Evolutionary conservation across 2,797 vertebrate genomes (phyloP), one percentile per base, ranked within the genome.

Genomic region (Pampus argenteus): DNA sequence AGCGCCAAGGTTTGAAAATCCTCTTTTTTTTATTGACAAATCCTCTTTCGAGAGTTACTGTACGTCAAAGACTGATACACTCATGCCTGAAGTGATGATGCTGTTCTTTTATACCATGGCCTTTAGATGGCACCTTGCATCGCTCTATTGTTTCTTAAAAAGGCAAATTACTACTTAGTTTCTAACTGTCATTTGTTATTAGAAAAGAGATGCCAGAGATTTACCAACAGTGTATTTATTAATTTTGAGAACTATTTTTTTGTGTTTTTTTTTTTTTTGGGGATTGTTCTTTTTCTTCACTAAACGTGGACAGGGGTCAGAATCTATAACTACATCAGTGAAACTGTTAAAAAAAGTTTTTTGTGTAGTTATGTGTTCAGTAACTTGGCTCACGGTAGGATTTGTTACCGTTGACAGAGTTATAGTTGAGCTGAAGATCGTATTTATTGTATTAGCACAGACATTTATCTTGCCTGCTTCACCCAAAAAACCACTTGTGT

Each of bases 41-140:
- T 73, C 29, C 50, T 78, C 22, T 52, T 20, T 29, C 42, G 54
- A 72, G 62, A 44, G 48, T 45, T 38, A 9, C 17, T 71, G 57
- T 71, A 11, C 48, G 58, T 68, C 40, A 31, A 40, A 66, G 55
- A 71, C 42, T 66, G 31, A 59, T 17, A 28, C 67, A 68, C 15
- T 55, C 63, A 67, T 73, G 58, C 48, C 64, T 76, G 54, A 78
- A 64, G 74, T 67, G 31, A 76, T 6, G n/a, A 80, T 60, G 73
- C 59, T 82, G 71, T 82, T 81, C 42, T 90, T 88, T 85, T 72
- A 81, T 82, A 85, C 59, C 65, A 77, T 78, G 78, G 85, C 83
- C 85, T 86, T 73, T 66, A 89, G 82, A 77, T 79, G 86, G 77
- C 17, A 17, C 64, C 60, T 85, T 84, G 34, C 64, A 42, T 79